Evolutionary conservation across 2,113 vertebrate species (phyloP).

Genomic region (Epinephelus moara): DNA sequence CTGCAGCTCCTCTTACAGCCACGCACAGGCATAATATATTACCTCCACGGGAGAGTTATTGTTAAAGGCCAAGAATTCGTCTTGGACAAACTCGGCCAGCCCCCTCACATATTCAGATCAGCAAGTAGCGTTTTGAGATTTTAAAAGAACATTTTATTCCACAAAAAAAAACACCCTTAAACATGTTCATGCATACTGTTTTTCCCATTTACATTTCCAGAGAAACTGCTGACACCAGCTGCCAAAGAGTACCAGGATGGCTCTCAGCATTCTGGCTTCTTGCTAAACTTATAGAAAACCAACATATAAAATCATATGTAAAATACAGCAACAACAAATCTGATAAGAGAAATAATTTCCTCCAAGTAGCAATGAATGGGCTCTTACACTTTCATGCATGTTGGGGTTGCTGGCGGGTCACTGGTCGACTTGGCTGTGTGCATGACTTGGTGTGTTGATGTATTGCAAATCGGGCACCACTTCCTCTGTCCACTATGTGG

Average conservation of each 20-base stretch:
- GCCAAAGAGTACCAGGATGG: not conserved
- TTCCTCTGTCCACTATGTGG: too few relatives aligned
- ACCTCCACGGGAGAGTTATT: not conserved
- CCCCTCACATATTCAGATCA: not conserved
- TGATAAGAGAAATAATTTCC: not conserved
- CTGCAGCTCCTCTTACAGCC: constrained; percentile 29
- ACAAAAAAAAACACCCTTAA: not conserved
- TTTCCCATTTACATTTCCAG: constrained; percentile 2
- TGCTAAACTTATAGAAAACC: not conserved
- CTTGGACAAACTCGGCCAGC: not conserved
- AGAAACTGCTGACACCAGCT: constrained; percentile 13
- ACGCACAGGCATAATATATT: constrained; percentile 6
- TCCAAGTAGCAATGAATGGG: not conserved
- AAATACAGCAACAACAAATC: not conserved
- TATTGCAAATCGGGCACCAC: too few relatives aligned
- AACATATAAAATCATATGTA: not conserved
- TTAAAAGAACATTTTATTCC: not conserved
- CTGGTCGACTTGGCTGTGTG: too few relatives aligned
- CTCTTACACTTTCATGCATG: too few relatives aligned
- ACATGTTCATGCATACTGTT: not conserved
- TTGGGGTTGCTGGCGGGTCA: too few relatives aligned
- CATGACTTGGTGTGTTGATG: too few relatives aligned
- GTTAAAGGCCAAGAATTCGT: constrained; percentile 23
- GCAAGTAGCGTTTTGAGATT: not conserved
- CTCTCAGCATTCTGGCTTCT: not conserved